Evolutionary conservation across 2,888 invertebrate species (phyloP).

Genomic region (Lobophora halterata): DNA sequence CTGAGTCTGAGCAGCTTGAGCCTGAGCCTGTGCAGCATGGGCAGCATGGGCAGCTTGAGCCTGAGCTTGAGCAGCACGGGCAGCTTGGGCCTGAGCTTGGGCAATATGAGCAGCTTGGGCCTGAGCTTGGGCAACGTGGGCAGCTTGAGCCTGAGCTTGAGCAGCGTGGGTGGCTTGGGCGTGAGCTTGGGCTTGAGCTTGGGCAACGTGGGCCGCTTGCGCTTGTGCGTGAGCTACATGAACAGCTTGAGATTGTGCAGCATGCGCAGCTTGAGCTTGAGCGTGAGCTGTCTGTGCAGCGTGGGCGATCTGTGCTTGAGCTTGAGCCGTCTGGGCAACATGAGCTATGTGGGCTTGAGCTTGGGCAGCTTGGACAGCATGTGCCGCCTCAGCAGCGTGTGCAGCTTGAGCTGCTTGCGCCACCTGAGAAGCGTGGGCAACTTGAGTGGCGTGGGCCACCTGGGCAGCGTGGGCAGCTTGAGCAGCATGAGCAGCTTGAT

Average conservation of each 20-base stretch:
- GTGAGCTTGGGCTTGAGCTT: constrained; percentile 25
- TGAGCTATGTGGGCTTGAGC: constrained; percentile 22
- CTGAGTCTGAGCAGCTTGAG: constrained; percentile 26
- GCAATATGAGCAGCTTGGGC: constrained; percentile 28
- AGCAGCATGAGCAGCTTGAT: constrained; percentile 21
- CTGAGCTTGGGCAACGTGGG: constrained; percentile 26
- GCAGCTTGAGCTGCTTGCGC: constrained; percentile 24
- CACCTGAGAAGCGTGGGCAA: constrained; percentile 32
- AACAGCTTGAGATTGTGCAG: constrained; percentile 17
- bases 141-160: constrained; percentile 23
- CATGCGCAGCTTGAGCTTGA: constrained; percentile 18
- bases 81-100: constrained; percentile 20
- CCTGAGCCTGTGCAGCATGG: constrained; percentile 19
- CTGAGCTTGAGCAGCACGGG: constrained; percentile 29
- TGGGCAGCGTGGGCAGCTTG: background rate
- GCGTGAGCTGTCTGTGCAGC: constrained; percentile 14
- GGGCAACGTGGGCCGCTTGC: constrained; percentile 19
- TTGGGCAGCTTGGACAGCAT: constrained; percentile 24
- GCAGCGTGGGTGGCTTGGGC: constrained; percentile 26
- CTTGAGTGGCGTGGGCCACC: constrained; percentile 22
- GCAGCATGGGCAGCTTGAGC: constrained; percentile 21
- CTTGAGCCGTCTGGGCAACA: constrained; percentile 21
- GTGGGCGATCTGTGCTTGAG: constrained; percentile 19
- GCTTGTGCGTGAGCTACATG: constrained; percentile 16
- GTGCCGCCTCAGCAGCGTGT: constrained; percentile 23